These are phyloP conservation scores for Thamnophis sirtalis DNA, from an alignment of 2,113 vertebrate genomes.

Conservation along the genomic window DNA sequence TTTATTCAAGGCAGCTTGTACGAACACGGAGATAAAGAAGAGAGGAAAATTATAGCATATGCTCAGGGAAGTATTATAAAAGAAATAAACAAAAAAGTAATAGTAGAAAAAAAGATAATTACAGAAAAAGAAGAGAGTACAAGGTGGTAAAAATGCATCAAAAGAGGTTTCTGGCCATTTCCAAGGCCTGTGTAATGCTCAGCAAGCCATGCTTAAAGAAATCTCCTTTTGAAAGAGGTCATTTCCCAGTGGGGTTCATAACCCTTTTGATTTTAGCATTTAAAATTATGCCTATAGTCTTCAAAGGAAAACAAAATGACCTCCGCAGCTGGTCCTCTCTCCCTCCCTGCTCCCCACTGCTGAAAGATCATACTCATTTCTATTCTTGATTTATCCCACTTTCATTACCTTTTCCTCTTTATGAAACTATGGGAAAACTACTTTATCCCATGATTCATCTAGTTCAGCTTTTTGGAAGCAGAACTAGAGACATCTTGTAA, in stretches of 20 bases:
- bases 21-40: slow-evolving; percentile 92
- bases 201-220: slow-evolving; percentile 52
- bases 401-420: background rate
- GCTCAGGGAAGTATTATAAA: slow-evolving; percentile 79
- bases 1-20: slow-evolving; percentile 92
- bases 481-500: background rate
- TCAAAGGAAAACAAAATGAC: background rate
- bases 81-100: slow-evolving; percentile 77
- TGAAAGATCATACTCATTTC: background rate
- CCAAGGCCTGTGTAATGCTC: slow-evolving; percentile 41
- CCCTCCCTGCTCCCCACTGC: too few species aligned
- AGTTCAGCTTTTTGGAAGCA: background rate
- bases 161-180: slow-evolving; percentile 33
- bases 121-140: slow-evolving; percentile 63
- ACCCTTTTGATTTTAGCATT: slow-evolving; percentile 52
- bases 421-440: background rate
- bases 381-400: background rate
- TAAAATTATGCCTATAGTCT: slow-evolving; percentile 21
- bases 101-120: slow-evolving; percentile 14
- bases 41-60: slow-evolving; percentile 83
- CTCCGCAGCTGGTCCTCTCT: background rate
- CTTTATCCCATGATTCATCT: too few species aligned
- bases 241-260: slow-evolving; percentile 46
- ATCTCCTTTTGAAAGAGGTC: slow-evolving; percentile 49
- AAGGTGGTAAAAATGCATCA: slow-evolving; percentile 47